These are phyloP conservation scores for Dolichoris vasculosae DNA, from an alignment of 1,140 invertebrate genomes.

Conservation along the genomic window DNA sequence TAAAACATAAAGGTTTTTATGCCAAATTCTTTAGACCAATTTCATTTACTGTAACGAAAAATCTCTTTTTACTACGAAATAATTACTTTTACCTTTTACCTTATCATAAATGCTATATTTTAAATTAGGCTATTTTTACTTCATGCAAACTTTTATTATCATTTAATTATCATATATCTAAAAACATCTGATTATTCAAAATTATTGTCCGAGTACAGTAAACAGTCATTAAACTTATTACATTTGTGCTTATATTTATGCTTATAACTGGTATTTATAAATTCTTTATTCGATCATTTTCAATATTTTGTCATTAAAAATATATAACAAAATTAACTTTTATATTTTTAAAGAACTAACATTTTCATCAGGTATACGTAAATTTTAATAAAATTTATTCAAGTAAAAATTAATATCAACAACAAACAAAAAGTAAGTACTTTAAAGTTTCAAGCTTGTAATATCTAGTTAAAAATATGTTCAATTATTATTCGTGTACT, in stretches of 20 bases:
- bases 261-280: no score
- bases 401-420: not conserved
- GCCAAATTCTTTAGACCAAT: constrained; percentile 24
- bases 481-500: not conserved
- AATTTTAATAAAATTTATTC: not conserved
- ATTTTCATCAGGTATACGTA: no score
- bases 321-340: no score
- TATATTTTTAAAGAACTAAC: no score
- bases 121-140: not conserved
- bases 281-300: no score
- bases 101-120: not conserved
- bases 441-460: not conserved
- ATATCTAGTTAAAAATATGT: not conserved
- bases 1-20: constrained; percentile 8
- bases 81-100: not conserved
- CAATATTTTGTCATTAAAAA: no score
- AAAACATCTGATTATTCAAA: no score
- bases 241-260: no score
- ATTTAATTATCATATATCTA: no score
- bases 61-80: not conserved
- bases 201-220: no score
- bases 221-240: no score
- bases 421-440: not conserved
- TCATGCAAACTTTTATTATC: not conserved
- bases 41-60: not conserved